Evolutionary conservation across 1,140 invertebrate genomes (phyloP).

Genomic region (Oryzaephilus surinamensis): DNA sequence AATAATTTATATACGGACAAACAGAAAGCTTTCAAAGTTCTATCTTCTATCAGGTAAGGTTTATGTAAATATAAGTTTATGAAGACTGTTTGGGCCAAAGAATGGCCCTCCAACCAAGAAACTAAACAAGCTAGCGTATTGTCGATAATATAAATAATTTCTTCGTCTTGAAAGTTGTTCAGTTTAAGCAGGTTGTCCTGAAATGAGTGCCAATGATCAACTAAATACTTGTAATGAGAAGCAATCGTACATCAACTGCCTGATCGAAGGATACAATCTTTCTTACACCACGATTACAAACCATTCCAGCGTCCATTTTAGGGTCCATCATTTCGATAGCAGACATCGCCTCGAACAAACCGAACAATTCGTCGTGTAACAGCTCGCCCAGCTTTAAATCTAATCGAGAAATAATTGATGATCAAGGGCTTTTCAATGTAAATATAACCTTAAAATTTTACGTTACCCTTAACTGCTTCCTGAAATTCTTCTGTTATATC

Average conservation of each 20-base stretch:
- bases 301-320: conserved; percentile 99
- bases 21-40: conserved; percentile 74
- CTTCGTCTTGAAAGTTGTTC: conserved; percentile 55
- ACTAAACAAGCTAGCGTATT: conserved; percentile 85
- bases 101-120: conserved; percentile 91
- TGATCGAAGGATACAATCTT: conserved; percentile 82
- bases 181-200: conserved; percentile 71
- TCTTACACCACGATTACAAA: conserved; percentile 78
- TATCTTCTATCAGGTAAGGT: conserved; percentile 75
- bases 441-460: conserved; percentile 4
- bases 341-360: conserved; percentile 96
- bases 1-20: conserved; percentile 83
- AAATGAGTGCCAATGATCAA: conserved; percentile 17
- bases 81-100: conserved; percentile 92
- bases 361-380: conserved; percentile 78
- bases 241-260: conserved; percentile 57
- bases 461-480: conserved; percentile 57
- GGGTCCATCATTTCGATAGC: conserved; percentile 99
- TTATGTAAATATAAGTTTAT: conserved; percentile 94
- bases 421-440: conserved; percentile 4
- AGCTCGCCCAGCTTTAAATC: conserved; percentile 80
- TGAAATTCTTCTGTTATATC: conserved; percentile 70
- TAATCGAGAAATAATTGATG: conserved; percentile 30
- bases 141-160: conserved; percentile 86
- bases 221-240: conserved; percentile 1